phyloP scores from a whole-genome alignment of 2,888 invertebrate species.

The Leptopilina myrica region DNA sequence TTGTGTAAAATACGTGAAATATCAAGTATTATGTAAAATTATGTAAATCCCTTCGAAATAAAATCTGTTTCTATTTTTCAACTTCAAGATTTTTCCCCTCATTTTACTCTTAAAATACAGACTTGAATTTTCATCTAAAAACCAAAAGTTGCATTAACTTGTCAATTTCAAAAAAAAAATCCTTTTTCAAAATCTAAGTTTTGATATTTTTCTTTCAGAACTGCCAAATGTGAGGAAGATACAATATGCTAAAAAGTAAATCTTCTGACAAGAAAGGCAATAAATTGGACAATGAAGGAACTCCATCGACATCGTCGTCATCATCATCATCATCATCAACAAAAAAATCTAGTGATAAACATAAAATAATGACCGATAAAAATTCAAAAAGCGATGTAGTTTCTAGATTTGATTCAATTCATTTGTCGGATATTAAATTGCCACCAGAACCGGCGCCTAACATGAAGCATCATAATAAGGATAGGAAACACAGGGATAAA shows the following conservation, averaged over 20 bases:
- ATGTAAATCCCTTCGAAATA: neutral
- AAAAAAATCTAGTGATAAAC: neutral
- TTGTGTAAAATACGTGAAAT: neutral
- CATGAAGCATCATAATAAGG: neutral
- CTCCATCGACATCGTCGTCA: neutral
- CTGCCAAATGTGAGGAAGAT: neutral
- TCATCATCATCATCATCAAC: neutral
- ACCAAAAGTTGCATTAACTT: conserved; percentile 4
- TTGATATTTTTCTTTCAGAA: conserved; percentile 24
- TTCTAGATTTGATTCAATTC: neutral
- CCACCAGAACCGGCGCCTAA: conserved; percentile 3
- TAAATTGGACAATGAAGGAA: neutral
- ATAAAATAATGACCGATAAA: neutral
- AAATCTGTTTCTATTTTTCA: neutral
- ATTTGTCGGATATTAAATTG: conserved; percentile 28
- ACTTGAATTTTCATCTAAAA: neutral
- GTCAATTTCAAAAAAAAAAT: neutral
- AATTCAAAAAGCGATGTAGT: conserved; percentile 6
- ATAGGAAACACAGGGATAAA: conserved; percentile 5
- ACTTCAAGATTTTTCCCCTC: neutral
- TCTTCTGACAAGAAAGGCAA: neutral
- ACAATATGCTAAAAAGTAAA: conserved; percentile 3
- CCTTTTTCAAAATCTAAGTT: neutral
- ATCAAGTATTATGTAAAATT: neutral
- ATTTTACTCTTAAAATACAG: neutral